phyloP scores from a whole-genome alignment of 2,797 vertebrate genomes.

The Phalloptychus januarius region DNA sequence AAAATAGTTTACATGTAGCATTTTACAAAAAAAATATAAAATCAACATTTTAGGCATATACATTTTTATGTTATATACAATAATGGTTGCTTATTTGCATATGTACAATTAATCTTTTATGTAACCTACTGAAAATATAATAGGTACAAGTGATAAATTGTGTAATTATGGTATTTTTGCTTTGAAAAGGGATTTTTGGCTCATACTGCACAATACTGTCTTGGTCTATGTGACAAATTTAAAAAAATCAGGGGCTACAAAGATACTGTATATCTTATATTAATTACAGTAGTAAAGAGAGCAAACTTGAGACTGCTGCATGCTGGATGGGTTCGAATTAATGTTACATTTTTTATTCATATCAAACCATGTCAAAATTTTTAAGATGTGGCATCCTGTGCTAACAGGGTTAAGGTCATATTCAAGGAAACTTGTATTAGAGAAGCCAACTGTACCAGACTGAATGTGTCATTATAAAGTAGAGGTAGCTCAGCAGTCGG shows the following conservation, averaged over 20 bases:
- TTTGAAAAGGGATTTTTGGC: neutral
- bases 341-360: neutral
- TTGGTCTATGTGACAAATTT: neutral
- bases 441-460: constrained; percentile 13
- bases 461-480: neutral
- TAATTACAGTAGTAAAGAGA: neutral
- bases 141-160: neutral
- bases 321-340: neutral
- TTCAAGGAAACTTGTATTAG: neutral
- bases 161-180: neutral
- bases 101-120: neutral
- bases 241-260: neutral
- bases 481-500: neutral
- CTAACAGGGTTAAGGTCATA: neutral
- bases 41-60: neutral
- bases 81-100: neutral
- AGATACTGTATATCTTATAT: neutral
- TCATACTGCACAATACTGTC: neutral
- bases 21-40: neutral
- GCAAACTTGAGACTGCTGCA: constrained; percentile 4
- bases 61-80: neutral
- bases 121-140: neutral
- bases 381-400: neutral
- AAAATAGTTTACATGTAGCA: neutral
- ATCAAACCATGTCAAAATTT: neutral